A percentile compares a stretch with the other conserved stretches of the same genome.
phyloP scores from a whole-genome alignment of 2,888 invertebrate genomes.

The Tholera decimalis region DNA sequence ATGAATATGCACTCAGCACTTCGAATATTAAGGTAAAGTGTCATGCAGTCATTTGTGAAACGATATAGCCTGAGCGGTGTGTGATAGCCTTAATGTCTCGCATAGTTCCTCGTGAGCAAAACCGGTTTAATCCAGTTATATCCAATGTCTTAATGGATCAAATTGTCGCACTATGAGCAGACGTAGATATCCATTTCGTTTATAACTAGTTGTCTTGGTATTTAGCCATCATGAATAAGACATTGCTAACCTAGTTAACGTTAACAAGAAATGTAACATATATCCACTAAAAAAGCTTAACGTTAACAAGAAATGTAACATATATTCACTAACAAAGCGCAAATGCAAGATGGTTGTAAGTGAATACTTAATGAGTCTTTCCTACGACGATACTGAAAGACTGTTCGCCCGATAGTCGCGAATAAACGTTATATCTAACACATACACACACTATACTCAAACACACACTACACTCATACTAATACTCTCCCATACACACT shows the following conservation, averaged over 20 bases:
- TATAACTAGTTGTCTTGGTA: background rate
- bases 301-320: no score
- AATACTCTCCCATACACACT: no score
- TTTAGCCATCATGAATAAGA: background rate
- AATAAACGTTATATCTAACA: no score
- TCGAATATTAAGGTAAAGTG: conserved; percentile 12
- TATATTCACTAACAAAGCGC: no score
- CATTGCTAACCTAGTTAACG: background rate
- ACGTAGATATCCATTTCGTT: conserved; percentile 7
- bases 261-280: no score
- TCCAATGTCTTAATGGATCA: conserved; percentile 21
- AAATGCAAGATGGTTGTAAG: no score
- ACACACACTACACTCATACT: no score
- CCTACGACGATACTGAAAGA: no score
- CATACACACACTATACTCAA: no score
- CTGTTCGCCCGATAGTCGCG: no score
- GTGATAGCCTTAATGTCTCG: conserved; percentile 11
- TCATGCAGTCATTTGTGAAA: background rate
- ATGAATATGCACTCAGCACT: background rate
- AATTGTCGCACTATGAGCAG: conserved; percentile 2
- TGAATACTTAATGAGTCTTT: no score
- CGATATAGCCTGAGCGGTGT: background rate
- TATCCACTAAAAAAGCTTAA: no score
- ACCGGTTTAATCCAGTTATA: conserved; percentile 19
- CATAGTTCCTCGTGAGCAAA: background rate